phyloP scores from a whole-genome alignment of 1,140 invertebrate genomes.

The Aphis gossypii region DNA sequence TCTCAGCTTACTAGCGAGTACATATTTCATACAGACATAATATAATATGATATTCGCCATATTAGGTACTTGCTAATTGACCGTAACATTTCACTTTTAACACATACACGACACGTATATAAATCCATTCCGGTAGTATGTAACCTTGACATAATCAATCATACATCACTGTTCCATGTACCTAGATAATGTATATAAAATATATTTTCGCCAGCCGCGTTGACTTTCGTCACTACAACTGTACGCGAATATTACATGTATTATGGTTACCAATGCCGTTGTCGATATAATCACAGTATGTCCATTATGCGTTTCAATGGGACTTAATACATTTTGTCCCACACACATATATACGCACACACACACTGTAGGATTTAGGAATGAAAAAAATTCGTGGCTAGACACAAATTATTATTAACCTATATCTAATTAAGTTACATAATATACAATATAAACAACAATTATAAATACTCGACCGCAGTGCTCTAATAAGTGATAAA shows the following conservation, averaged over 20 bases:
- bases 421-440: not conserved
- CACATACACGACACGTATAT: not conserved
- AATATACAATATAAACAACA: not conserved
- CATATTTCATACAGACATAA: not conserved
- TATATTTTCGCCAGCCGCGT: not conserved
- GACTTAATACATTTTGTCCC: not conserved
- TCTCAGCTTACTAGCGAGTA: not conserved
- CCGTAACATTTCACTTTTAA: not conserved
- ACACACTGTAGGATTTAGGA: not conserved
- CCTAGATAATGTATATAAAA: not conserved
- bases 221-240: not conserved
- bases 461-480: not conserved
- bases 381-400: not conserved
- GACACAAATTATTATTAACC: not conserved
- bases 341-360: not conserved
- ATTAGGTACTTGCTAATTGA: not conserved
- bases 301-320: not conserved
- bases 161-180: not conserved
- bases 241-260: not conserved
- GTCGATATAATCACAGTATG: not conserved
- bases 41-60: not conserved
- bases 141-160: slow-evolving; percentile 15
- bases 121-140: not conserved
- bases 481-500: not conserved
- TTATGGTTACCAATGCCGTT: not conserved